Evolutionary conservation across 2,797 vertebrate genomes (phyloP).

Genomic region (Smutsia temminckii): DNA sequence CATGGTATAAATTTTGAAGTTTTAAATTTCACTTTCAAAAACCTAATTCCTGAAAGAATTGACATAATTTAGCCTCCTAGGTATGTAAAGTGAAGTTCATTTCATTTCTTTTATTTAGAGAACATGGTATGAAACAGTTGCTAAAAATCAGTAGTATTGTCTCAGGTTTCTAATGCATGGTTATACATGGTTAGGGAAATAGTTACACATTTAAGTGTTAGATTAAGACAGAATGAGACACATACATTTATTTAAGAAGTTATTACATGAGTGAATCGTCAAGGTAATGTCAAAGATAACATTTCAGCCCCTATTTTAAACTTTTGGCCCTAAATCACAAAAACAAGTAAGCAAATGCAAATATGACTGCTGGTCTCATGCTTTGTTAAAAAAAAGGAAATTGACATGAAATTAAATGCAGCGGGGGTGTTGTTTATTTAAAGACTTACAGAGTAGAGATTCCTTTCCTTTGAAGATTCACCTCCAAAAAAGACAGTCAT

Average conservation of each 20-base stretch:
- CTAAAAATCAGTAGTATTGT: not conserved
- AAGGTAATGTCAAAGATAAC: not conserved
- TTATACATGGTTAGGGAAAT: not conserved
- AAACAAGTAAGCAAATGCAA: not conserved
- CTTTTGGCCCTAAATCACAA: not conserved
- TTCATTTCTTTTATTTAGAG: not conserved
- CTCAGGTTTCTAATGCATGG: not conserved
- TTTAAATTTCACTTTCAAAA: conserved; percentile 38
- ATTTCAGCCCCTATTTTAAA: not conserved
- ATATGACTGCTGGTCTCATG: not conserved
- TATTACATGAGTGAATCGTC: not conserved
- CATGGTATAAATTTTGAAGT: not conserved
- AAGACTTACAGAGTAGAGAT: not conserved
- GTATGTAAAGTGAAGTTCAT: not conserved
- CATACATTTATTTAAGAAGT: not conserved
- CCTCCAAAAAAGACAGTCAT: not conserved
- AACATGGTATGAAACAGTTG: not conserved
- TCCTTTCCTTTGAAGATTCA: not conserved
- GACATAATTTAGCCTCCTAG: not conserved
- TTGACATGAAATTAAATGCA: not conserved
- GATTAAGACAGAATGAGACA: not conserved
- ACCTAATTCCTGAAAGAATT: not conserved
- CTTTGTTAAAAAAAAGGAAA: not conserved
- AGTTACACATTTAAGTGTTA: not conserved
- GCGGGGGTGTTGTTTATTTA: not conserved